These are phyloP conservation scores for Oppia nitens DNA, from an alignment of 1,140 invertebrate genomes.

Conservation along the genomic window DNA sequence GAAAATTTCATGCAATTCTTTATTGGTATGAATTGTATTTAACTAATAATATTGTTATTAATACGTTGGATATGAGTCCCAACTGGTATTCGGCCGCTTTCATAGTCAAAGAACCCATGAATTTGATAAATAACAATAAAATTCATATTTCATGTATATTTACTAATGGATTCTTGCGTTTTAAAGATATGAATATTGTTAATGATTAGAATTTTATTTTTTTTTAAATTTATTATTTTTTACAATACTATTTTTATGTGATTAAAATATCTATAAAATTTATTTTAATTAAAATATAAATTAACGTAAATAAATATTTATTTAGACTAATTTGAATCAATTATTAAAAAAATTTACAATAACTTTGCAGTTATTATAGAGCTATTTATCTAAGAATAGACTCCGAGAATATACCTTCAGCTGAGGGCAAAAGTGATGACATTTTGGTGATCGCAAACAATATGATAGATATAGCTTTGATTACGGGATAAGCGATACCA, in stretches of 20 bases:
- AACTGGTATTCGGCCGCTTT: neutral
- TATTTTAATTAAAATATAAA: no score
- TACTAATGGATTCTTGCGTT: neutral
- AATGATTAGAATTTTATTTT: no score
- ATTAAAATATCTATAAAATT: no score
- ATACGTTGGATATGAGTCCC: neutral
- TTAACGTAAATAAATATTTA: no score
- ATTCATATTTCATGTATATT: neutral
- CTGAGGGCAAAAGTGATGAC: neutral
- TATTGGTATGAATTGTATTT: neutral
- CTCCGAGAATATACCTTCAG: neutral
- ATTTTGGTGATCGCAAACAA: neutral
- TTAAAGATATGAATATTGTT: neutral
- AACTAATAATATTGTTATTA: neutral
- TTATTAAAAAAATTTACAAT: no score
- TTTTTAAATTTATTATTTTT: no score
- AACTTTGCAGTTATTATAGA: no score
- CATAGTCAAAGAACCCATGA: neutral
- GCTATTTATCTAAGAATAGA: neutral
- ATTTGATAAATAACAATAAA: neutral
- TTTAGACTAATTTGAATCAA: no score
- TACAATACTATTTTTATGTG: no score
- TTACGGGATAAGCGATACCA: neutral
- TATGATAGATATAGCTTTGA: neutral
- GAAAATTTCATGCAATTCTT: neutral